Evolutionary conservation across 1,140 invertebrate genomes (phyloP).

Genomic region (Lasaia peninsularis): DNA sequence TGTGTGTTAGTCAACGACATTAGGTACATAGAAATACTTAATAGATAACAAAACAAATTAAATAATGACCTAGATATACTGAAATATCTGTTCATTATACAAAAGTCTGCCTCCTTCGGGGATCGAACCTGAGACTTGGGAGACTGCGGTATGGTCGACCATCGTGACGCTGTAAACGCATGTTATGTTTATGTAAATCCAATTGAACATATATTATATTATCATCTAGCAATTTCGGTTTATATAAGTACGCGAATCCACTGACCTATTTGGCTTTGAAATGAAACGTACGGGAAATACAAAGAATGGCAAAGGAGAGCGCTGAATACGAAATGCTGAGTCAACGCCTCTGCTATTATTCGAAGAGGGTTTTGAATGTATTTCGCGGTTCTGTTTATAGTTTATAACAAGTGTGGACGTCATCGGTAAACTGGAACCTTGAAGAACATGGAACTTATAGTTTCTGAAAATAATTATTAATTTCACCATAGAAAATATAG

Average conservation of each 20-base stretch:
- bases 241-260: slow-evolving; percentile 40
- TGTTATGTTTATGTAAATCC: too few relatives aligned
- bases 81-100: too few relatives aligned
- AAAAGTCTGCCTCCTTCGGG: too few relatives aligned
- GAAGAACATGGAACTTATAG: not conserved
- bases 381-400: slow-evolving; percentile 7
- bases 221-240: slow-evolving; percentile 20
- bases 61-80: too few relatives aligned
- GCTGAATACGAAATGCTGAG: slow-evolving; percentile 56
- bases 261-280: slow-evolving; percentile 66
- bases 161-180: too few relatives aligned
- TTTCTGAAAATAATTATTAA: too few relatives aligned
- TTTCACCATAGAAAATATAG: too few relatives aligned
- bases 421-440: not conserved
- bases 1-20: too few relatives aligned
- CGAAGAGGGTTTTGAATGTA: slow-evolving; percentile 21
- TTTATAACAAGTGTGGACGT: slow-evolving; percentile 6
- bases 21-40: too few relatives aligned
- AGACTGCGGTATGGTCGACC: too few relatives aligned
- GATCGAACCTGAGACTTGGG: too few relatives aligned
- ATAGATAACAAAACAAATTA: too few relatives aligned
- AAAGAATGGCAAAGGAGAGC: slow-evolving; percentile 53
- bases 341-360: slow-evolving; percentile 47
- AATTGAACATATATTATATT: not conserved
- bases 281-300: slow-evolving; percentile 55